Conservation (phyloP, 92 coral and sea anemone genomes). For the Diadumene lineata region DNA sequence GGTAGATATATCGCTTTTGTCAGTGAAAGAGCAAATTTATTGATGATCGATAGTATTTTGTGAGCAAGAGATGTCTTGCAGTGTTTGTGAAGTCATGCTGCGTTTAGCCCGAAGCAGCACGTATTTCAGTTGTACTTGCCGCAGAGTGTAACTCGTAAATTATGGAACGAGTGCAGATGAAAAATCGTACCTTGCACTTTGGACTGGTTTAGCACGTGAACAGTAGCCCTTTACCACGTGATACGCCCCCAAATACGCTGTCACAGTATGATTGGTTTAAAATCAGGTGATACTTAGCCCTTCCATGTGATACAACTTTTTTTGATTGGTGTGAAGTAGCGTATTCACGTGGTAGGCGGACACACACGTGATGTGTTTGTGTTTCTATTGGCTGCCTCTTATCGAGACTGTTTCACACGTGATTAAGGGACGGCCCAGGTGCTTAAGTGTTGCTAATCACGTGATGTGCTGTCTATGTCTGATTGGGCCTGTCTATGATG, state of each 20-base stretch:
- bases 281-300: neutral
- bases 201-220: constrained; percentile 1
- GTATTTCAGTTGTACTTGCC: neutral
- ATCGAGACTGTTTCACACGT: neutral
- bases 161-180: neutral
- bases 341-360: neutral
- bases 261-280: neutral
- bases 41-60: no score
- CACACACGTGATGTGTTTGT: neutral
- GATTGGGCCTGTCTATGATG: neutral
- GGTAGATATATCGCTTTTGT: no score
- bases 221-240: neutral
- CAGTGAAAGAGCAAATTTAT: no score
- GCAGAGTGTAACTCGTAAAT: neutral
- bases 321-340: neutral
- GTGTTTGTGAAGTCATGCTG: no score
- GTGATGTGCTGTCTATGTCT: neutral
- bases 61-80: no score
- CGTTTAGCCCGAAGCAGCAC: no score
- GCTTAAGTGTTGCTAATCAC: neutral
- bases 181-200: neutral
- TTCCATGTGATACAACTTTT: neutral
- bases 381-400: constrained; percentile 1
- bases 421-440: neutral
- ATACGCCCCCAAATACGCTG: neutral